Evolutionary conservation across 2,113 vertebrate genomes (phyloP).

Genomic region (Erythrolamprus reginae): DNA sequence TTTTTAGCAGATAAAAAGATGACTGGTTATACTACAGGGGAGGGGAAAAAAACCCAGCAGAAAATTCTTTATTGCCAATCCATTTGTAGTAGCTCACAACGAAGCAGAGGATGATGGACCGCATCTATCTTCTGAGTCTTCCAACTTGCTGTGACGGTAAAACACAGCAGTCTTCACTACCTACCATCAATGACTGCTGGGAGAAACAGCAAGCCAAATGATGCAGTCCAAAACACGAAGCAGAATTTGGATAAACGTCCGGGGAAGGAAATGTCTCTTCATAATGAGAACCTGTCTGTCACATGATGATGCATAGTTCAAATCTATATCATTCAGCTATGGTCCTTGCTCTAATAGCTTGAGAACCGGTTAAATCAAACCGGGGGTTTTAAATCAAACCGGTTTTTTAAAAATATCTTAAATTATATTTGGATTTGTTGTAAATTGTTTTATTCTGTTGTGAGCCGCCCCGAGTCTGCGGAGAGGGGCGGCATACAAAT

Average conservation of each 20-base stretch:
- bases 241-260: slow-evolving; percentile 2
- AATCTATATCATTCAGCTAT: not conserved
- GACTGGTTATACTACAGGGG: slow-evolving; percentile 19
- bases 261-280: slow-evolving; percentile 13
- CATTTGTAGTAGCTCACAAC: not conserved
- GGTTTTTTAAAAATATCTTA: too few species aligned
- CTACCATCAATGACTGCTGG: not conserved
- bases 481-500: too few species aligned
- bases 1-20: slow-evolving; percentile 31
- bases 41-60: slow-evolving; percentile 11
- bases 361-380: too few species aligned
- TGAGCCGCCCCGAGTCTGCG: too few species aligned
- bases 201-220: slow-evolving; percentile 12
- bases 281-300: slow-evolving; percentile 7
- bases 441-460: too few species aligned
- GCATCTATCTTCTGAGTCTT: not conserved
- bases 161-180: not conserved
- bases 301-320: not conserved
- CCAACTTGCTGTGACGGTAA: not conserved
- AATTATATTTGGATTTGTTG: too few species aligned
- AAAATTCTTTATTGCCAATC: slow-evolving; percentile 15
- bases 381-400: too few species aligned
- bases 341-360: not conserved
- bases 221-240: slow-evolving; percentile 15
- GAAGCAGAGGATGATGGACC: slow-evolving; percentile 7